Evolutionary conservation across 2,797 vertebrate species (phyloP).

Genomic region (Arremon aurantiirostris): DNA sequence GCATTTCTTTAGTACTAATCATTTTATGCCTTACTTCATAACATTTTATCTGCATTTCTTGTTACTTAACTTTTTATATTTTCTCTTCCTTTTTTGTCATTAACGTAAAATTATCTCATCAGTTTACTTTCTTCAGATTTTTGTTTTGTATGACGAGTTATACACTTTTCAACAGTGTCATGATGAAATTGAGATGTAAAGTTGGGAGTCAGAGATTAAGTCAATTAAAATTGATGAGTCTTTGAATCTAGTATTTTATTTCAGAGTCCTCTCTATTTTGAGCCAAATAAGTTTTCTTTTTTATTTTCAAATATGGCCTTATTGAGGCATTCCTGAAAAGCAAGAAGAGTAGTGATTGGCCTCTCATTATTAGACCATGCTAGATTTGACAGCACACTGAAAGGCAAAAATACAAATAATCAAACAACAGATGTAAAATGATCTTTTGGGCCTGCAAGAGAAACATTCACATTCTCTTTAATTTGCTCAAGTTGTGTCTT

Average conservation of each 20-base stretch:
- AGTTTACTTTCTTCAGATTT: not conserved
- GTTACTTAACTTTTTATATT: not conserved
- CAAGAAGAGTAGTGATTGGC: not conserved
- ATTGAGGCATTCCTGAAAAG: not conserved
- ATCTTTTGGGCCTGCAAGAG: not conserved
- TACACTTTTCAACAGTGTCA: not conserved
- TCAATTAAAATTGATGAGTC: not conserved
- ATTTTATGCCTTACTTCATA: not conserved
- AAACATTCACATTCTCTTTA: not conserved
- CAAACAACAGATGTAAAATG: not conserved
- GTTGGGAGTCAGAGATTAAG: not conserved
- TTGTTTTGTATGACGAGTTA: not conserved
- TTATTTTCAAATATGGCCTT: not conserved
- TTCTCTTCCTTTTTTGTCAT: not conserved
- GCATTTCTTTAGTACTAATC: not conserved
- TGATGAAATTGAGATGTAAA: not conserved
- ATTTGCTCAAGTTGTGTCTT: not conserved
- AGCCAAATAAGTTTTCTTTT: not conserved
- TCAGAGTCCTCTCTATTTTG: not conserved
- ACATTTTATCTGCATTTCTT: not conserved
- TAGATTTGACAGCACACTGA: not conserved
- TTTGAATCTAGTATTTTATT: not conserved
- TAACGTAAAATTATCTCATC: not conserved
- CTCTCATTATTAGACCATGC: not conserved
- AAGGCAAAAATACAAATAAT: not conserved